phyloP scores from a whole-genome alignment of 2,113 vertebrate species.

The Notothenia coriiceps region DNA sequence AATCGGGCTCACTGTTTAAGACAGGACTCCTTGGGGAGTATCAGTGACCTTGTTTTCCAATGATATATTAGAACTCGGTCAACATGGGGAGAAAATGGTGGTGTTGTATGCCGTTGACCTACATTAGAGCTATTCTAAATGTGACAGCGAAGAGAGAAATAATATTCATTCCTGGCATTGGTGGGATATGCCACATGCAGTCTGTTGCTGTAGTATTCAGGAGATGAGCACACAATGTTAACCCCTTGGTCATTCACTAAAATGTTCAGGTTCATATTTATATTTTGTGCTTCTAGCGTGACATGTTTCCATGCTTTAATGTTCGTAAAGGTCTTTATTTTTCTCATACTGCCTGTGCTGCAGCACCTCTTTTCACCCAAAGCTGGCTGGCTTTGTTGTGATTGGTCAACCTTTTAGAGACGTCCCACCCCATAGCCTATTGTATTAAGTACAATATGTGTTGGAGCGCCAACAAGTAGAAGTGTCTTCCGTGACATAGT shows the following conservation, averaged over 20 bases:
- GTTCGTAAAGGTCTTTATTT: no score
- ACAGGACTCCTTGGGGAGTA: slow-evolving; percentile 69
- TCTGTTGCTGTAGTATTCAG: slow-evolving; percentile 6
- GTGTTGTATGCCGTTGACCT: slow-evolving; percentile 66
- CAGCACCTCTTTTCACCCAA: no score
- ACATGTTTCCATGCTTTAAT: no score
- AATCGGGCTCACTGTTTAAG: slow-evolving; percentile 57
- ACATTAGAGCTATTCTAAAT: slow-evolving; percentile 61
- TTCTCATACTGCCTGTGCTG: no score
- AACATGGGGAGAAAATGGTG: slow-evolving; percentile 57
- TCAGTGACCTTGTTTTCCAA: slow-evolving; percentile 71
- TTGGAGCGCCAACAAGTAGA: no score
- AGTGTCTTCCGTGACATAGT: no score
- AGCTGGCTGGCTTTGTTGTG: no score
- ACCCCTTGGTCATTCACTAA: slow-evolving; percentile 45
- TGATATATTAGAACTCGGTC: slow-evolving; percentile 66
- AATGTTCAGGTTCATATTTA: neutral
- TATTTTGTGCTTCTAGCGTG: no score
- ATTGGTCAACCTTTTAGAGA: no score
- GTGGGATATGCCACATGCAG: slow-evolving; percentile 35
- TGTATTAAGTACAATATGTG: no score
- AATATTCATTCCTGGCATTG: slow-evolving; percentile 32
- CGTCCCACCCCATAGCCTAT: no score
- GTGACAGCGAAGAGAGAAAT: slow-evolving; percentile 19
- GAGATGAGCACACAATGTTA: slow-evolving; percentile 67